phyloP scores from a whole-genome alignment of 2,797 vertebrate species.

The Darevskia mixta region DNA sequence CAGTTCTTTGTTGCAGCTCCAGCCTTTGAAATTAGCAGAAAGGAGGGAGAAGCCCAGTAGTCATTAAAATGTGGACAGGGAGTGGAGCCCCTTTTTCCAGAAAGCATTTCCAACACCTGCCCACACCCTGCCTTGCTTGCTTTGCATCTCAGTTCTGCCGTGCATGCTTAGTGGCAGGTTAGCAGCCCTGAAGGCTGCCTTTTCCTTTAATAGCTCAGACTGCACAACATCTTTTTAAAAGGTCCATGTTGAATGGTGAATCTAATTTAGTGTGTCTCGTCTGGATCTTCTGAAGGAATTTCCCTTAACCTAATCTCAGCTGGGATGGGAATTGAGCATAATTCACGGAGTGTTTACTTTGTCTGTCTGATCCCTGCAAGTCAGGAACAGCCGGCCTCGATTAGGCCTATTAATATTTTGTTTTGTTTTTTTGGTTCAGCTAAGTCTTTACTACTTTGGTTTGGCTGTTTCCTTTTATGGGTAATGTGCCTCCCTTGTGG shows the following conservation, averaged over 20 bases:
- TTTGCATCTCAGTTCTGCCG: background rate
- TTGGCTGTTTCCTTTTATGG: constrained; percentile 16
- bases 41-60: background rate
- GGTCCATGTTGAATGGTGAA: background rate
- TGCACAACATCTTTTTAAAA: background rate
- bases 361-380: background rate
- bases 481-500: background rate
- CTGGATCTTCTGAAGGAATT: background rate
- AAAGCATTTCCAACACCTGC: background rate
- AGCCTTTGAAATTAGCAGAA: background rate
- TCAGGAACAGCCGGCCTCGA: background rate
- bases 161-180: background rate
- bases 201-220: background rate
- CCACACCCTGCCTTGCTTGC: too few relatives aligned
- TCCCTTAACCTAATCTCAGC: too few relatives aligned
- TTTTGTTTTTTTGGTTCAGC: background rate
- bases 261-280: background rate
- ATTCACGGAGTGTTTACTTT: too few relatives aligned
- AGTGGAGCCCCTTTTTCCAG: background rate
- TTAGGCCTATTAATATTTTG: background rate
- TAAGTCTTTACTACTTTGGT: too few relatives aligned
- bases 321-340: too few relatives aligned
- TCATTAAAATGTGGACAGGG: background rate
- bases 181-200: background rate
- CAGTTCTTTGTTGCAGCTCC: background rate